A percentile compares a stretch with the other conserved stretches of the same genome.
Evolutionary conservation across 2,113 vertebrate genomes (phyloP).

Genomic region (Callaeas wilsoni): DNA sequence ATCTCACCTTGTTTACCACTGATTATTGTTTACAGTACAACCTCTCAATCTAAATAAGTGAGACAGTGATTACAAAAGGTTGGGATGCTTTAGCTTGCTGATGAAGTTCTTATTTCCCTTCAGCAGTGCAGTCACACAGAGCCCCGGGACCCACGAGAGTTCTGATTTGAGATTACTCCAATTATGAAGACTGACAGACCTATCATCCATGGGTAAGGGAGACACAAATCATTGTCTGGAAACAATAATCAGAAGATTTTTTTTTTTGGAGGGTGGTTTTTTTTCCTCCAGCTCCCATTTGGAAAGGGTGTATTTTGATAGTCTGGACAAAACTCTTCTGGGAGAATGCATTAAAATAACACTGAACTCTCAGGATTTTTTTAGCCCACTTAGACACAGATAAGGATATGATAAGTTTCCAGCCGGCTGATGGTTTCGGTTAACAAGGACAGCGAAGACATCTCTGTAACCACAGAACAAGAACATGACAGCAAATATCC

Average conservation of each 20-base stretch:
- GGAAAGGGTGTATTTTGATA: not conserved
- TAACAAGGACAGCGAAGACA: not conserved
- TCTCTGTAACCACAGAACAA: not conserved
- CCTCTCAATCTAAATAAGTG: not conserved
- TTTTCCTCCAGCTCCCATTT: not conserved
- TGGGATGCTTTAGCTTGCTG: not conserved
- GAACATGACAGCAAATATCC: conserved; percentile 23
- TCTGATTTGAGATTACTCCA: not conserved
- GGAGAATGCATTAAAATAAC: conserved; percentile 10
- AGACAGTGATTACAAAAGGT: not conserved
- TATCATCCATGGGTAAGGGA: not conserved
- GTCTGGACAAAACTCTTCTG: conserved; percentile 5
- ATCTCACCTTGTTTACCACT: not conserved
- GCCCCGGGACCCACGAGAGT: not conserved
- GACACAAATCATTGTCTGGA: not conserved
- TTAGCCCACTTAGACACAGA: not conserved
- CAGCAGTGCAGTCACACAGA: not conserved
- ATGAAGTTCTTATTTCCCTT: not conserved
- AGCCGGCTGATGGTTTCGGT: not conserved
- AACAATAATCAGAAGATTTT: not conserved
- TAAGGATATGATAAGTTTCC: not conserved
- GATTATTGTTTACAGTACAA: not conserved
- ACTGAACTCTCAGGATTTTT: conserved; percentile 1
- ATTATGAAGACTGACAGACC: not conserved
- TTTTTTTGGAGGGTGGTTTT: not conserved